These are phyloP conservation scores for Podabrus alpinus DNA, from an alignment of 2,888 invertebrate genomes.

Conservation along the genomic window DNA sequence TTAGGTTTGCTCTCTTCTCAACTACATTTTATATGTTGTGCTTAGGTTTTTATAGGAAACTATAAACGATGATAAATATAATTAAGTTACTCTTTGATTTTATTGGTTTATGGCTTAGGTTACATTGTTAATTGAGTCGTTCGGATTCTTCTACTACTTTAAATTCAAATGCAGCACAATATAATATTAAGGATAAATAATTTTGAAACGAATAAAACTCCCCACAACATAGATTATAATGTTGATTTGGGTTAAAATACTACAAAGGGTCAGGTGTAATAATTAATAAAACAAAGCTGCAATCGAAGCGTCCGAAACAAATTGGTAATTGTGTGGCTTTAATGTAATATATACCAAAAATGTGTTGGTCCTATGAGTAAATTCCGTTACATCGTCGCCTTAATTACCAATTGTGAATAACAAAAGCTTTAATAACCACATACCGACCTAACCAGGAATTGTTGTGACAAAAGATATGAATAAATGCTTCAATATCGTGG, in stretches of 20 bases:
- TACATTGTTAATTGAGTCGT: conserved; percentile 38
- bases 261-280: conserved; percentile 23
- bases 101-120: conserved; percentile 47
- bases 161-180: conserved; percentile 16
- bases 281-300: conserved; percentile 27
- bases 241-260: conserved; percentile 25
- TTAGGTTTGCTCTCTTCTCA: conserved; percentile 29
- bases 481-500: conserved; percentile 28
- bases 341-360: conserved; percentile 37
- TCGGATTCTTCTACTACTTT: conserved; percentile 3
- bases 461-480: conserved; percentile 31
- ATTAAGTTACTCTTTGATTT: conserved; percentile 51
- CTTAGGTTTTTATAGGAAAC: conserved; percentile 43
- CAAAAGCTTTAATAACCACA: conserved; percentile 48
- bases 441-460: conserved; percentile 35
- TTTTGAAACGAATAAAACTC: neutral
- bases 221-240: conserved; percentile 1
- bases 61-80: conserved; percentile 51
- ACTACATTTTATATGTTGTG: conserved; percentile 37
- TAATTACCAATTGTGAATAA: conserved; percentile 44
- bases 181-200: neutral
- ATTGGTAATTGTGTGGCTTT: conserved; percentile 26
- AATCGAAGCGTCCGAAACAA: conserved; percentile 21
- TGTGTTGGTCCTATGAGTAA: conserved; percentile 36
- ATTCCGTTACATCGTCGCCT: conserved; percentile 41